Conservation (phyloP, 2,113 vertebrate genomes). For the Daubentonia madagascariensis region DNA sequence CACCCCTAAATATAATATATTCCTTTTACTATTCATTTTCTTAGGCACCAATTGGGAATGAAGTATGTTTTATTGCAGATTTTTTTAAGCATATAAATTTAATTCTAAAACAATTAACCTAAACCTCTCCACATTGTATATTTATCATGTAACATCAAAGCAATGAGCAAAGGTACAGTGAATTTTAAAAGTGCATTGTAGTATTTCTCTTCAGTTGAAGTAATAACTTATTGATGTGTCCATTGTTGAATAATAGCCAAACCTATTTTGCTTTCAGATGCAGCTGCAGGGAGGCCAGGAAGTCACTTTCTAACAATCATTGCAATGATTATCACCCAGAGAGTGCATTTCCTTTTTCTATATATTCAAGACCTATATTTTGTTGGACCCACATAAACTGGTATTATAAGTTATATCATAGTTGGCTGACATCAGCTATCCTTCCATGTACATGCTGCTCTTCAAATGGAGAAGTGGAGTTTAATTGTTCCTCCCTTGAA, state of each 20-base stretch:
- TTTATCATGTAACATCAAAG: not conserved
- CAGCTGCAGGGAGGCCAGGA: not conserved
- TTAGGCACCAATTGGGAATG: not conserved
- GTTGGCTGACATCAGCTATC: not conserved
- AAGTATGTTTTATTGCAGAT: not conserved
- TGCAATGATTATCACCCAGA: not conserved
- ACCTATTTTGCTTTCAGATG: not conserved
- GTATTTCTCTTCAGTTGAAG: not conserved
- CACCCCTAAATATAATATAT: not conserved
- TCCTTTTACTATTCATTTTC: not conserved
- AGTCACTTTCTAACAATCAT: not conserved
- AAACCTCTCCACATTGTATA: not conserved
- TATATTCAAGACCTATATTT: not conserved
- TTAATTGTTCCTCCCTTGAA: not conserved
- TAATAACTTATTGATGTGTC: not conserved
- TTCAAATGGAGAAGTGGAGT: not conserved
- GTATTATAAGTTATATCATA: not conserved
- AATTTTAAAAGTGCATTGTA: not conserved
- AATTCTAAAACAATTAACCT: not conserved
- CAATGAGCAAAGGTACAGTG: not conserved
- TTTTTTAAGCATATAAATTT: not conserved
- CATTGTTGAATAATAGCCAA: not conserved
- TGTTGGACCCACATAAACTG: not conserved
- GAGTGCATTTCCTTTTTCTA: not conserved
- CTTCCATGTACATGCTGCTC: not conserved